Evolutionary conservation across 2,797 vertebrate genomes (phyloP), one percentile per base, ranked within the genome.

Genomic region (Austrolebias charrua): DNA sequence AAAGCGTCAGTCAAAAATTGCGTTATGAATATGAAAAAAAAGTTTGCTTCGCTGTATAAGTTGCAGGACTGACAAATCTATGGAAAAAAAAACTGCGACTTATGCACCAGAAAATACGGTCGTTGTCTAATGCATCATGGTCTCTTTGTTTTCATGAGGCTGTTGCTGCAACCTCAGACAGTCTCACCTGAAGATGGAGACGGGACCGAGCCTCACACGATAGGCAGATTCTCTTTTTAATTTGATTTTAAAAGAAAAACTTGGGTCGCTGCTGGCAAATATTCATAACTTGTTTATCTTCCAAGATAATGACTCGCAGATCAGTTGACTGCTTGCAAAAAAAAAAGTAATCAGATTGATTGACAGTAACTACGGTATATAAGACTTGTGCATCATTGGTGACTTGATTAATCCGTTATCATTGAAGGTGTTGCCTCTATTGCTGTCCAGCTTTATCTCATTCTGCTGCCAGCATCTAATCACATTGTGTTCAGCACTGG

Each of bases 401-500:
- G 51, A 63, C 71, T 77, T 89, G 80, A 87, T 91, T 83, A 89
- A 85, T 86, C 76, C 61, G 61, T 60, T 66, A 80, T 80, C 83
- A 77, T 45, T 20, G 56, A 55, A 73, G 75, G 29, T 55, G 48
- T 60, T 64, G 62, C 66, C 67, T 60, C 63, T 43, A 58, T 66
- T 66, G 71, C 63, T 46, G 63, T 57, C 48, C 58, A 76, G 15
- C 71, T 67, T 76, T 62, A 65, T 75, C 78, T 71, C 76, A 62
- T 77, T 60, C 16, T 13, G 19, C 49, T 63, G 72, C 73, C 79
- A 79, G 46, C 24, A 43, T 59, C 48, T 73, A 76, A 85, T 89
- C 82, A 86, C 79, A 84, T 75, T 76, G 72, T 75, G 65, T 74
- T 80, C 64, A 61, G 49, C 62, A 60, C 72, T 83, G 74, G 52